Evolutionary conservation across 2,888 invertebrate species (phyloP).

Genomic region (Exocentrus adspersus): DNA sequence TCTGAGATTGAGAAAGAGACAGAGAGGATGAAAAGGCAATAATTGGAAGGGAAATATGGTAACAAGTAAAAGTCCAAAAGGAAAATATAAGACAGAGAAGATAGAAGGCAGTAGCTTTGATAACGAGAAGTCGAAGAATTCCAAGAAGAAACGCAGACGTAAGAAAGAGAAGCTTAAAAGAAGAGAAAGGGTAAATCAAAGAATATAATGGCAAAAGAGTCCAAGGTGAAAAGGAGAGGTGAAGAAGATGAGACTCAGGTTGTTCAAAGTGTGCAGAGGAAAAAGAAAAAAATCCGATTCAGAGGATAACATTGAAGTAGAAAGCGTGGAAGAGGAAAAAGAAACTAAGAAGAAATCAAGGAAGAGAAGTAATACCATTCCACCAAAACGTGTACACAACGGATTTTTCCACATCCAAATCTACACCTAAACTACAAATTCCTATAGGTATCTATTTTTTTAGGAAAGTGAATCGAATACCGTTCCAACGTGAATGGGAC

Average conservation of each 20-base stretch:
- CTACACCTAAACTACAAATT: too few species aligned
- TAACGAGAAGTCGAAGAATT: constrained; percentile 13
- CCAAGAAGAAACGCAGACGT: constrained; percentile 16
- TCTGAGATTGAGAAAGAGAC: constrained; percentile 21
- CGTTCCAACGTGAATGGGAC: too few species aligned
- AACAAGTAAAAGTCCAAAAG: constrained; percentile 25
- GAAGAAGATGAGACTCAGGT: constrained; percentile 20
- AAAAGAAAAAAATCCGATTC: constrained; percentile 27
- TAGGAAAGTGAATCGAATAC: too few species aligned
- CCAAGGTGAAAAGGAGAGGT: constrained; percentile 21
- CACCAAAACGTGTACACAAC: too few species aligned
- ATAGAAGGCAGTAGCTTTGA: constrained; percentile 6
- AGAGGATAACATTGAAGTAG: background rate
- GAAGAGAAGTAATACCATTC: background rate
- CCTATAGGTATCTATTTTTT: too few species aligned
- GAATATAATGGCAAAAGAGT: constrained; percentile 10
- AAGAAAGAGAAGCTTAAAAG: constrained; percentile 13
- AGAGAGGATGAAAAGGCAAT: constrained; percentile 34
- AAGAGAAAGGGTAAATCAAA: constrained; percentile 22
- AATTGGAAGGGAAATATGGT: too few species aligned
- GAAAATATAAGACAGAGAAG: constrained; percentile 14
- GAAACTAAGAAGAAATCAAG: background rate
- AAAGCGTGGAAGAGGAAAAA: background rate
- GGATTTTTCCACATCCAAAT: too few species aligned
- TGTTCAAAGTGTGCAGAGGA: constrained; percentile 21